These are phyloP conservation scores for Cerceris rybyensis DNA, from an alignment of 2,888 invertebrate species.

Conservation along the genomic window DNA sequence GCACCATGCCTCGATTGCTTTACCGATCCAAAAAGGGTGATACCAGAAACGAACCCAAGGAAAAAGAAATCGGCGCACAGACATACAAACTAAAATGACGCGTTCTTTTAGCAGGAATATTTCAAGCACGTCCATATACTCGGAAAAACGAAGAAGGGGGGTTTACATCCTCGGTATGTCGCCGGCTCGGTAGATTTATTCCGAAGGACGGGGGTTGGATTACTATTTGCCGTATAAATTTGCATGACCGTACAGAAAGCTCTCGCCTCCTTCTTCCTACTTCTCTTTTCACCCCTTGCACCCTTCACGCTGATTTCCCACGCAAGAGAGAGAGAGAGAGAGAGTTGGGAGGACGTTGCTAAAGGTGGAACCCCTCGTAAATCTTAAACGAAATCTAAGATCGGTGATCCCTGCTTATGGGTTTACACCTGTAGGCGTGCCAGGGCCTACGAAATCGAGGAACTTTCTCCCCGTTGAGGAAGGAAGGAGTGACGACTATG, in stretches of 20 bases:
- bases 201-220: constrained; percentile 66
- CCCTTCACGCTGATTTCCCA: too few relatives aligned
- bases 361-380: constrained; percentile 64
- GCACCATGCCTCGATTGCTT: too few relatives aligned
- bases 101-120: constrained; percentile 46
- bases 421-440: constrained; percentile 66
- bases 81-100: constrained; percentile 33
- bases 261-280: background rate
- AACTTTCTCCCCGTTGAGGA: constrained; percentile 25
- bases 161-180: constrained; percentile 62
- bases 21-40: background rate
- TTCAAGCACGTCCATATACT: constrained; percentile 54
- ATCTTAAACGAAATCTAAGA: constrained; percentile 71
- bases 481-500: constrained; percentile 28
- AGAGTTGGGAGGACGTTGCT: constrained; percentile 12
- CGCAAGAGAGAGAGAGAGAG: constrained; percentile 37
- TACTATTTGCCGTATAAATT: constrained; percentile 76
- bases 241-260: constrained; percentile 62
- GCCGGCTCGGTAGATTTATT: constrained; percentile 69
- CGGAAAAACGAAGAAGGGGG: constrained; percentile 32
- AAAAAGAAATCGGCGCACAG: constrained; percentile 1
- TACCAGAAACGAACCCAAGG: background rate
- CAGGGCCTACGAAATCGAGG: constrained; percentile 29
- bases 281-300: too few relatives aligned
- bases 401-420: constrained; percentile 69